Evolutionary conservation across 1,140 invertebrate genomes (phyloP).

Genomic region (Drosophila setifemur): DNA sequence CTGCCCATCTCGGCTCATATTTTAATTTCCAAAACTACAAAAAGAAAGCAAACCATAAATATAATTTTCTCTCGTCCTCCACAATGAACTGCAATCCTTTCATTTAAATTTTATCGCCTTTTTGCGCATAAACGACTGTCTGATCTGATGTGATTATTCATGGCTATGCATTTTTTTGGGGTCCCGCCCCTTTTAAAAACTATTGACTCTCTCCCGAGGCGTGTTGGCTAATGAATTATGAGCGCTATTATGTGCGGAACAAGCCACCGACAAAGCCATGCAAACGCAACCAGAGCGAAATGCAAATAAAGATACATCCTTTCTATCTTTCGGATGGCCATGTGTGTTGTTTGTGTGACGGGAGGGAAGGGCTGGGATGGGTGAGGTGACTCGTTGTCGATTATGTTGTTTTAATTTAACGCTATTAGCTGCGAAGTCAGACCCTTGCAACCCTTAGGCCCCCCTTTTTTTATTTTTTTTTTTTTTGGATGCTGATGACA

Average conservation of each 20-base stretch:
- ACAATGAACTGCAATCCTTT: constrained; percentile 34
- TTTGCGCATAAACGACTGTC: constrained; percentile 11
- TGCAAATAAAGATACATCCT: constrained; percentile 69
- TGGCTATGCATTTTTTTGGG: constrained; percentile 12
- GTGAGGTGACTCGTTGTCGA: constrained; percentile 62
- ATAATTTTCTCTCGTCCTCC: neutral
- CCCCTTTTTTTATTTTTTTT: too few relatives aligned
- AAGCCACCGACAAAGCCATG: constrained; percentile 20
- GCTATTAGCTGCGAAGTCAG: constrained; percentile 61
- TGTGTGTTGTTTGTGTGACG: constrained; percentile 65
- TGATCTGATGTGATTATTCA: constrained; percentile 28
- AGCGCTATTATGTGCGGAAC: constrained; percentile 5
- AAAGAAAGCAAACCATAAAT: constrained; percentile 7
- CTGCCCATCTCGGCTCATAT: too few relatives aligned
- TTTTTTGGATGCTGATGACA: constrained; percentile 36
- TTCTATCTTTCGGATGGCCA: constrained; percentile 37
- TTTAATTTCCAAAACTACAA: neutral
- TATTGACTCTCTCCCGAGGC: constrained; percentile 55
- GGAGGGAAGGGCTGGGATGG: constrained; percentile 17
- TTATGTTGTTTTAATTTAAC: constrained; percentile 82
- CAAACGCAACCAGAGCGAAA: constrained; percentile 66
- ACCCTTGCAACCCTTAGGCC: constrained; percentile 36
- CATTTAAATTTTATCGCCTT: constrained; percentile 29
- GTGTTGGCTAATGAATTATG: constrained; percentile 73
- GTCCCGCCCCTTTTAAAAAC: constrained; percentile 9